Base-by-base conservation (phyloP, 2,888 invertebrate species). In the Crepidodera aurea region DNA sequence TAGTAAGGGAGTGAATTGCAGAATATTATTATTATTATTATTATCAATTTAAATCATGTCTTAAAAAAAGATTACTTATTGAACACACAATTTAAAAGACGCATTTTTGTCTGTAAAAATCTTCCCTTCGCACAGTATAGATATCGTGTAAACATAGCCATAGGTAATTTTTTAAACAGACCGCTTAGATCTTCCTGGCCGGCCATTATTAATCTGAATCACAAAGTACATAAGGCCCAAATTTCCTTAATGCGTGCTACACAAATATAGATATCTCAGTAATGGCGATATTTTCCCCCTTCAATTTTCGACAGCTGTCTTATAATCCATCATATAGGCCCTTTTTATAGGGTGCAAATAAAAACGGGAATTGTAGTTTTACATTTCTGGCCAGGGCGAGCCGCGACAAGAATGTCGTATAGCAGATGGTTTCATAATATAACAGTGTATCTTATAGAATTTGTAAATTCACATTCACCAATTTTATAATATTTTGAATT, bases 211-310 rank as follows among this genome's bases (percentile, higher is more conserved):
- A 1, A 42, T 6, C 63, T 32, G 15, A 48, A 50, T 13, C 15
- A 18, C 25, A 13, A 19, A 16, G 27, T 54, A 10, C 42, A 50
- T 59, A 59, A 46, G 54, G 54, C 13, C 59, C 19, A 37, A 50
- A 63, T 44, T 63, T 27, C 39, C 55, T 22, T 29, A 39, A 54
- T 48, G 22, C 40, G 29, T 39, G 40, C 51, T 60, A 56, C 37
- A 63, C 66, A 66, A 70, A 72, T 68, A 71, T 57, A 71, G 70
- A 70, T 67, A 70, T 71, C 68, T 60, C 64, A 66, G 70, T 70
- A 70, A 71, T 72, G 72, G 71, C 72, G 70, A 64, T 63, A 64
- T 64, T 50, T 62, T 58, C 65, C 69, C 69, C 65, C 61, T 64
- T 68, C 66, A 59, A 64, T 63, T 69, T 61, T 66, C 65, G 69